Conservation (phyloP, 2,113 vertebrate genomes). For the Stictonetta naevosa region DNA sequence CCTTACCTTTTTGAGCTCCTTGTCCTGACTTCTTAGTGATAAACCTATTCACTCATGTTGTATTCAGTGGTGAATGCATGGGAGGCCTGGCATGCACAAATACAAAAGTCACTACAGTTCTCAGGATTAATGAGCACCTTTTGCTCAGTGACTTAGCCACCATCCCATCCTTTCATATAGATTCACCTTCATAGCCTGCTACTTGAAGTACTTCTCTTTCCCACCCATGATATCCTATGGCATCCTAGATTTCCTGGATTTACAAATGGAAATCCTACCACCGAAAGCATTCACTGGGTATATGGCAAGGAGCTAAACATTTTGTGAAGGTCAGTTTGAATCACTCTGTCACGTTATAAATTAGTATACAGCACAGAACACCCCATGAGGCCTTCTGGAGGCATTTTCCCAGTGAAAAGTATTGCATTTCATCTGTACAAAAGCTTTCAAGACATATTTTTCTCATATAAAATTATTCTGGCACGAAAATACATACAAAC, state of each 20-base stretch:
- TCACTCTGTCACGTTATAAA: not conserved
- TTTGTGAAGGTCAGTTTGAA: not conserved
- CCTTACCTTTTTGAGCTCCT: not conserved
- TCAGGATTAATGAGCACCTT: not conserved
- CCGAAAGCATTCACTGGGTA: not conserved
- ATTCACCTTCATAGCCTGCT: not conserved
- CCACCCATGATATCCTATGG: not conserved
- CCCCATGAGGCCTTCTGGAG: not conserved
- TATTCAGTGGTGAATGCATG: not conserved
- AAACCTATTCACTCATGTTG: not conserved
- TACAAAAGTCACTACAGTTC: not conserved
- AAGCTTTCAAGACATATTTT: conserved; percentile 41
- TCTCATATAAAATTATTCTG: conserved; percentile 33
- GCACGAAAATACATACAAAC: conserved; percentile 52
- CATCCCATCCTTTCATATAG: not conserved
- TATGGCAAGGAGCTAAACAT: not conserved
- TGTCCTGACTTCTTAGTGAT: not conserved
- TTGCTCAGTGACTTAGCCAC: not conserved
- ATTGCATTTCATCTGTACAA: not conserved
- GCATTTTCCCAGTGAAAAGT: not conserved
- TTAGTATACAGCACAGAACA: not conserved
- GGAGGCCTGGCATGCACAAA: not conserved
- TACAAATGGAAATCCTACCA: not conserved
- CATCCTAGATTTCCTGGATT: not conserved
- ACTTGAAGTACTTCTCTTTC: not conserved